phyloP scores from a whole-genome alignment of 2,113 vertebrate genomes.

The Dendropsophus ebraccatus region DNA sequence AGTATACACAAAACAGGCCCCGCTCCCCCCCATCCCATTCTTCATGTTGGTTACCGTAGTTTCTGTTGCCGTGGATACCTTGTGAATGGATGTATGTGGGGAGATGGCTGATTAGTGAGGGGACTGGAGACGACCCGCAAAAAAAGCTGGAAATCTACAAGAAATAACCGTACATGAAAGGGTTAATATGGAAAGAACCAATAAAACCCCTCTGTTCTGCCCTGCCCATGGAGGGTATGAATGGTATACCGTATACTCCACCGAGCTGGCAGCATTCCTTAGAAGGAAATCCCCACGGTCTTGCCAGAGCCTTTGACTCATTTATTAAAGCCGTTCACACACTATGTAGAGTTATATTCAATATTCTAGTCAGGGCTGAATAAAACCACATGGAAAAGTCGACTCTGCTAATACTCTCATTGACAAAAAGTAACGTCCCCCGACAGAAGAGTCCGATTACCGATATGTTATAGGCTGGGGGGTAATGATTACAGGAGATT shows the following conservation, averaged over 20 bases:
- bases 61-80: conserved; percentile 49
- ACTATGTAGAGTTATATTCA: not conserved
- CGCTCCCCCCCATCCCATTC: not conserved
- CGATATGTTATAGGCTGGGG: too few species aligned
- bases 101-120: conserved; percentile 41
- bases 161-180: not conserved
- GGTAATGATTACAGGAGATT: too few species aligned
- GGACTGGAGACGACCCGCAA: not conserved
- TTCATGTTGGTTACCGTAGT: conserved; percentile 34
- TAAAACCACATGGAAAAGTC: too few species aligned
- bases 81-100: conserved; percentile 48
- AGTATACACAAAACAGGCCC: not conserved
- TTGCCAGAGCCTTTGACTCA: not conserved
- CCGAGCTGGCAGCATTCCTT: not conserved
- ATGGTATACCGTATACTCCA: not conserved
- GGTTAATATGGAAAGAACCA: conserved; percentile 16
- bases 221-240: conserved; percentile 4
- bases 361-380: not conserved
- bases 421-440: too few species aligned
- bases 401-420: too few species aligned
- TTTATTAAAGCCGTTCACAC: not conserved
- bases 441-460: too few species aligned
- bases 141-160: not conserved
- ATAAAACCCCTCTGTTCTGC: not conserved
- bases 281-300: not conserved